Conservation (phyloP, 2,113 vertebrate species). For the Erpornis zantholeuca region DNA sequence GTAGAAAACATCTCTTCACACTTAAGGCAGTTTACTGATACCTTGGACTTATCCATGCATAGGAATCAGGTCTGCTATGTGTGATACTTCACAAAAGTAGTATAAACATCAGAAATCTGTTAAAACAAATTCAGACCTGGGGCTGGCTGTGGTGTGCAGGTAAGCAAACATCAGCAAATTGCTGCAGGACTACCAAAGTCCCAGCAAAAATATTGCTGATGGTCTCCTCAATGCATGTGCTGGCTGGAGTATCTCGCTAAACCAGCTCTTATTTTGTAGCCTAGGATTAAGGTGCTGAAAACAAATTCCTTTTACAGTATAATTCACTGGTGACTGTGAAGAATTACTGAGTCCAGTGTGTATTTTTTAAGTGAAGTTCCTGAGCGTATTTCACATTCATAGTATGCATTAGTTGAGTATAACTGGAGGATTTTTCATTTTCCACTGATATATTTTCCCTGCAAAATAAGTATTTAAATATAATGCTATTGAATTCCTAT, state of each 20-base stretch:
- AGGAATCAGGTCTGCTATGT: not conserved
- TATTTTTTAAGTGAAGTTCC: not conserved
- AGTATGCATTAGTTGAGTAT: not conserved
- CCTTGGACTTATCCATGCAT: not conserved
- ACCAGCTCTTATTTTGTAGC: not conserved
- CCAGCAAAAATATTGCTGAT: not conserved
- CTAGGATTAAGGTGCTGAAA: not conserved
- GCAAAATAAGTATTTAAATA: not conserved
- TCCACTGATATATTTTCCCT: not conserved
- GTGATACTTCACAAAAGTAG: not conserved
- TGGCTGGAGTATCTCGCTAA: not conserved
- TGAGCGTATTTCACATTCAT: not conserved
- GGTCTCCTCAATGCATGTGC: accelerated
- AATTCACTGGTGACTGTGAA: not conserved
- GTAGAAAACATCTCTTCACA: not conserved
- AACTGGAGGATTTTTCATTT: not conserved
- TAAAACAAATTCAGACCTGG: not conserved
- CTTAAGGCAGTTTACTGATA: not conserved
- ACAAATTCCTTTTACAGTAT: not conserved
- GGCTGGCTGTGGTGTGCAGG: not conserved
- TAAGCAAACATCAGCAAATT: not conserved
- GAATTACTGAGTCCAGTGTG: not conserved
- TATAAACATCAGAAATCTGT: not conserved
- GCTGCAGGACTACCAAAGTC: not conserved
- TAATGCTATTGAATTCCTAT: not conserved